These are phyloP conservation scores for Atractosteus spatula DNA, from an alignment of 2,113 vertebrate genomes.

Conservation along the genomic window DNA sequence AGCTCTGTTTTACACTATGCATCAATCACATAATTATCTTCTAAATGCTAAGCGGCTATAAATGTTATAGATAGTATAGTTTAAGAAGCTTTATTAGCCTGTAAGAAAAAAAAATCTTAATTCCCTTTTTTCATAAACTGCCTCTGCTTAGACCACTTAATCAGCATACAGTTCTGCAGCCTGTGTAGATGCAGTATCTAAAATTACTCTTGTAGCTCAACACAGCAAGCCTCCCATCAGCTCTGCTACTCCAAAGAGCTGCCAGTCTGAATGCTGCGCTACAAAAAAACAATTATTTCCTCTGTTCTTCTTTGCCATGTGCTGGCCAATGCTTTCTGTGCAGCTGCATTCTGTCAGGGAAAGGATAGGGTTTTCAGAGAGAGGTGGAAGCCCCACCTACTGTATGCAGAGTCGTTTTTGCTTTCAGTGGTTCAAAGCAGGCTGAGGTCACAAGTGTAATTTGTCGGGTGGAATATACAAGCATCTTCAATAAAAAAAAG, in stretches of 20 bases:
- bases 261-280: neutral
- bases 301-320: neutral
- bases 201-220: too few species aligned
- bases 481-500: too few species aligned
- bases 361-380: neutral
- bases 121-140: too few species aligned
- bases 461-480: too few species aligned
- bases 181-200: too few species aligned
- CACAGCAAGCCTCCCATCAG: neutral
- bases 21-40: neutral
- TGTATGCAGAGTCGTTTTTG: neutral
- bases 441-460: neutral
- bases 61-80: too few species aligned
- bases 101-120: too few species aligned
- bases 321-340: neutral
- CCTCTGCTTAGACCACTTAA: too few species aligned
- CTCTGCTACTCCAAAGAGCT: neutral
- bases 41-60: neutral
- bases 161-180: too few species aligned
- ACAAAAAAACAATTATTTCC: neutral
- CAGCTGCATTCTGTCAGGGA: neutral
- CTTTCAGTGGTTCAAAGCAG: neutral
- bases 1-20: neutral
- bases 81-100: too few species aligned
- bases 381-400: neutral